Evolutionary conservation across 2,797 vertebrate genomes (phyloP).

Genomic region (Chaenodraco wilsoni): DNA sequence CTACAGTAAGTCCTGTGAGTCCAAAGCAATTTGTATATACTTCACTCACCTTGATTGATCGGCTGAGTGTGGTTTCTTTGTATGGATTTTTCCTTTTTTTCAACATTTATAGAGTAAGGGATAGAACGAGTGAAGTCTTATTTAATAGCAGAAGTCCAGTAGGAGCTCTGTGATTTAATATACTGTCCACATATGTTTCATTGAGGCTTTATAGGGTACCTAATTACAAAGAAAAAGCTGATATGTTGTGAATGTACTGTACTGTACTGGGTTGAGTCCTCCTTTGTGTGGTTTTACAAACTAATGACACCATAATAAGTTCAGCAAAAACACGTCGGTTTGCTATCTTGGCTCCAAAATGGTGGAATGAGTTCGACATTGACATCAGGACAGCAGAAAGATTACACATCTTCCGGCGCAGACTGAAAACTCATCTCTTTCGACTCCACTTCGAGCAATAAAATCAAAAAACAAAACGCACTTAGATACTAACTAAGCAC

Average conservation of each 20-base stretch:
- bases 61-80: not conserved
- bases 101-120: slow-evolving; percentile 1
- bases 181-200: slow-evolving; percentile 22
- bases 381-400: too few species aligned
- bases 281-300: slow-evolving; percentile 25
- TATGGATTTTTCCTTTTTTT: not conserved
- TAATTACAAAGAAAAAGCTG: not conserved
- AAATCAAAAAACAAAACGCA: too few species aligned
- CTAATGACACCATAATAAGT: not conserved
- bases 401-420: too few species aligned
- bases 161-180: slow-evolving; percentile 13
- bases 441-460: too few species aligned
- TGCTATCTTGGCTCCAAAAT: too few species aligned
- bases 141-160: slow-evolving; percentile 18
- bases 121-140: not conserved
- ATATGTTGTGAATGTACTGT: not conserved
- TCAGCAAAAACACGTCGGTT: too few species aligned
- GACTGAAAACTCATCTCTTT: too few species aligned
- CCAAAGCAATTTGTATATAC: slow-evolving; percentile 12
- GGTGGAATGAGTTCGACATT: too few species aligned
- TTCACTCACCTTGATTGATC: slow-evolving; percentile 14
- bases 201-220: slow-evolving; percentile 3
- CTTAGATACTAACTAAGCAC: too few species aligned
- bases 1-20: slow-evolving; percentile 9
- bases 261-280: not conserved